phyloP scores from a whole-genome alignment of 2,888 invertebrate species.

The Alviniconcha strummeri region DNA sequence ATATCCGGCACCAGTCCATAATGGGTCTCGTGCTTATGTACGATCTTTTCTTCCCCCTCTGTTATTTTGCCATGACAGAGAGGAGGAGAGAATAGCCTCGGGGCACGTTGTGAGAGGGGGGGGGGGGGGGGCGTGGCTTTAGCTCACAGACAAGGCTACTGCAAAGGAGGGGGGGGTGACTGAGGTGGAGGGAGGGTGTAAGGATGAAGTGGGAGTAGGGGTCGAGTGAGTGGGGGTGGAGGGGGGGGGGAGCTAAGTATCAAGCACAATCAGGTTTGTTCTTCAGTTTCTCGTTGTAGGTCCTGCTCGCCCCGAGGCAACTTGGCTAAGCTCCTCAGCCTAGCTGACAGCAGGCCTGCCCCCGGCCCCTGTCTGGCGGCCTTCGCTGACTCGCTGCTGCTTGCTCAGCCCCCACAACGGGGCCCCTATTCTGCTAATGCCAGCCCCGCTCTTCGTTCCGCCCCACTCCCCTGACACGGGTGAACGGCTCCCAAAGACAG shows the following conservation, averaged over 20 bases:
- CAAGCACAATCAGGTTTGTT: slow-evolving; percentile 17
- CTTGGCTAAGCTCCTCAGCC: too few species aligned
- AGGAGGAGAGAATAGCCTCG: slow-evolving; percentile 5
- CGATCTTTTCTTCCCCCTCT: slow-evolving; percentile 14
- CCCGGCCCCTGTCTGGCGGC: too few species aligned
- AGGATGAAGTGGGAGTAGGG: not conserved
- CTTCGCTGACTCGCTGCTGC: too few species aligned
- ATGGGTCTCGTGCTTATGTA: slow-evolving; percentile 18
- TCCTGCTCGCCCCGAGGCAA: not conserved
- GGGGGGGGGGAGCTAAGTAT: slow-evolving; percentile 6
- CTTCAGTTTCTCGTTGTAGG: not conserved
- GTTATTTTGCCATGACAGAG: slow-evolving; percentile 25
- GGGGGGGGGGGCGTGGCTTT: slow-evolving; percentile 4
- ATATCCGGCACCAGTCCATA: slow-evolving; percentile 14
- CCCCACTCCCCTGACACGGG: too few species aligned
- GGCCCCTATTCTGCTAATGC: too few species aligned
- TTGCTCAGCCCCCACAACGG: too few species aligned
- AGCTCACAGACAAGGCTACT: slow-evolving; percentile 1
- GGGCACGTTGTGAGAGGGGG: not conserved
- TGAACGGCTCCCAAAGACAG: too few species aligned
- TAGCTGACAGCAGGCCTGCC: too few species aligned
- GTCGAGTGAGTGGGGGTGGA: not conserved
- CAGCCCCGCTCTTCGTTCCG: too few species aligned
- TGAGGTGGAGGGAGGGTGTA: not conserved
- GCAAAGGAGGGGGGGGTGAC: not conserved